Evolutionary conservation across 1,140 invertebrate genomes (phyloP).

Genomic region (Cataglyphis hispanica): DNA sequence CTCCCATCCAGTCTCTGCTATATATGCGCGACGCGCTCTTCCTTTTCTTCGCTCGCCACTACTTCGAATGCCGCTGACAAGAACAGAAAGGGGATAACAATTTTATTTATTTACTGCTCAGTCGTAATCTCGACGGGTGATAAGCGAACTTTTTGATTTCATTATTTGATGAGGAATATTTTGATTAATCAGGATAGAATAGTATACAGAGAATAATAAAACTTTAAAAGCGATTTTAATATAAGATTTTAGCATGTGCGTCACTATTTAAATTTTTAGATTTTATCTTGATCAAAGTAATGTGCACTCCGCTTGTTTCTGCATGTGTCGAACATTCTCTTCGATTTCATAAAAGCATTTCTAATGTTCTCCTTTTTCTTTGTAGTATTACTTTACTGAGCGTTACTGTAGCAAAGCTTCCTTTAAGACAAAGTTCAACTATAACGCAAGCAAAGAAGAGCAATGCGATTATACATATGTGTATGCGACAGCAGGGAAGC

Average conservation of each 20-base stretch:
- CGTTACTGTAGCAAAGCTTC: slow-evolving; percentile 11
- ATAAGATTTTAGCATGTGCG: background rate
- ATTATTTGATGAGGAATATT: background rate
- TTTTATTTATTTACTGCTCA: slow-evolving; percentile 22
- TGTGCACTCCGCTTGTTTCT: slow-evolving; percentile 4
- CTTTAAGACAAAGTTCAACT: slow-evolving; percentile 19
- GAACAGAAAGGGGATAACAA: slow-evolving; percentile 20
- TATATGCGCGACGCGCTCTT: slow-evolving; percentile 48
- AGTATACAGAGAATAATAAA: background rate
- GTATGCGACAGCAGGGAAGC: background rate
- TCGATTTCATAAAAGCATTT: slow-evolving; percentile 46
- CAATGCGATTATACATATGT: slow-evolving; percentile 11
- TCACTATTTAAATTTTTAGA: slow-evolving; percentile 10
- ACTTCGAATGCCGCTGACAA: background rate
- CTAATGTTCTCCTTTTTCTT: background rate
- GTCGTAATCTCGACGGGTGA: background rate
- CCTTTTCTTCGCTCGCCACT: background rate
- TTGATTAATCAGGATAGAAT: slow-evolving; percentile 3
- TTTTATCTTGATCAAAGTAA: slow-evolving; percentile 31
- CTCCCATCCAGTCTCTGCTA: slow-evolving; percentile 21
- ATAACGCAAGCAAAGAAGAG: background rate
- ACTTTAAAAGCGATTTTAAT: background rate
- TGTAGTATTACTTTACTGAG: slow-evolving; percentile 8
- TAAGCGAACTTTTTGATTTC: background rate
- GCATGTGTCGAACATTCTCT: slow-evolving; percentile 17